Conservation (phyloP, 2,797 vertebrate genomes). For the Vultur gryphus region DNA sequence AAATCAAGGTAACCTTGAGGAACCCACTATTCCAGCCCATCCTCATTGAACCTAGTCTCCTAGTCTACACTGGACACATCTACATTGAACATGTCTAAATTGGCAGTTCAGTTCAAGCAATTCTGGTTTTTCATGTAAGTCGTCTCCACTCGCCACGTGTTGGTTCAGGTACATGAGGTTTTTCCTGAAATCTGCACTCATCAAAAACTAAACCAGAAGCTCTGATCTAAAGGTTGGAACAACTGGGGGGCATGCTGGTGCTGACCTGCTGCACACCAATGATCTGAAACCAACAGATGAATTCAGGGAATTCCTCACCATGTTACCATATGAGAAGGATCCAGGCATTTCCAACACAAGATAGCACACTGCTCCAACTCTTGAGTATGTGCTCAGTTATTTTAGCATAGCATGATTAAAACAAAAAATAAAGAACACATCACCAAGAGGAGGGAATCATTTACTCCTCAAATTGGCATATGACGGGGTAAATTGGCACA, state of each 20-base stretch:
- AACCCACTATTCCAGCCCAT: neutral
- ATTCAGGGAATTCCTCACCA: neutral
- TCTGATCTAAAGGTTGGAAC: neutral
- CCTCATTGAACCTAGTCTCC: neutral
- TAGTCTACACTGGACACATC: neutral
- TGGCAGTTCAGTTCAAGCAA: neutral
- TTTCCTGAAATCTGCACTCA: neutral
- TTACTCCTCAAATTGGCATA: neutral
- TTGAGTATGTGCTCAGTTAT: neutral
- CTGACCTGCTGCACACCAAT: neutral
- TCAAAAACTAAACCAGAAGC: neutral
- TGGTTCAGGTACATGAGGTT: neutral
- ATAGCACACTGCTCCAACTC: neutral
- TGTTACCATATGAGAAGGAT: neutral
- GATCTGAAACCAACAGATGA: neutral
- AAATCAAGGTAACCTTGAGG: neutral
- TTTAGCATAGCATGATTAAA: neutral
- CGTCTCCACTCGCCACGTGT: accelerated
- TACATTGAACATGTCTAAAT: neutral
- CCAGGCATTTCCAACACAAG: neutral
- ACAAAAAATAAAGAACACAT: neutral
- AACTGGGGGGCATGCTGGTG: accelerated
- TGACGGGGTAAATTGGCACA: neutral
- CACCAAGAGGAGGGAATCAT: neutral
- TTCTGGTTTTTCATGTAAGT: neutral